Percentiles rank a stretch among this genome's conserved stretches.
Conservation (phyloP, 2,797 vertebrate genomes). For the Orientallactaga sibirica region DNA sequence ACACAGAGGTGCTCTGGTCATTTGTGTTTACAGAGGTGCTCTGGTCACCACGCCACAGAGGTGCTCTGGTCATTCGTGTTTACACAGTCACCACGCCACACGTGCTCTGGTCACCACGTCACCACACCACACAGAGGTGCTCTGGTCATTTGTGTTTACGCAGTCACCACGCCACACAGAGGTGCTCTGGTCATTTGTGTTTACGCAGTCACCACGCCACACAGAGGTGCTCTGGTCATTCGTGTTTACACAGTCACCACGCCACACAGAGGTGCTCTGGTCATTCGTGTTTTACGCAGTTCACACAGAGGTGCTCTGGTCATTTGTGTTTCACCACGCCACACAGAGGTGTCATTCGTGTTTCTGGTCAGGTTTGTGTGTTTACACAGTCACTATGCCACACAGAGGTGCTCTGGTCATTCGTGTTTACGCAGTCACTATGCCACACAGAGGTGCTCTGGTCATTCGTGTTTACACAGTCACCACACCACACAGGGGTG, state of each 20-base stretch:
- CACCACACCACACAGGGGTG: neutral
- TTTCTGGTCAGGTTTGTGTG: no score
- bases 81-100: neutral
- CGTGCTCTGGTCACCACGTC: no score
- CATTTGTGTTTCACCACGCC: neutral
- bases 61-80: neutral
- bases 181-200: neutral
- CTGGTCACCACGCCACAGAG: neutral
- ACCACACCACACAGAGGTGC: neutral
- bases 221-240: neutral
- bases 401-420: neutral
- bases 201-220: neutral
- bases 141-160: neutral
- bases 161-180: neutral
- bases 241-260: neutral
- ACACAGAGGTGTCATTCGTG: neutral
- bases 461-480: neutral
- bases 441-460: neutral
- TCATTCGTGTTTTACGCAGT: neutral
- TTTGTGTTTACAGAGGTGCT: neutral
- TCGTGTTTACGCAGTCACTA: neutral
- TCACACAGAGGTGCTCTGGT: neutral
- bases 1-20: neutral
- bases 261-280: neutral
- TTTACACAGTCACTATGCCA: neutral